Evolutionary conservation across 2,888 invertebrate species (phyloP), one percentile per base, ranked within the genome.

Genomic region (Lottia scabra): DNA sequence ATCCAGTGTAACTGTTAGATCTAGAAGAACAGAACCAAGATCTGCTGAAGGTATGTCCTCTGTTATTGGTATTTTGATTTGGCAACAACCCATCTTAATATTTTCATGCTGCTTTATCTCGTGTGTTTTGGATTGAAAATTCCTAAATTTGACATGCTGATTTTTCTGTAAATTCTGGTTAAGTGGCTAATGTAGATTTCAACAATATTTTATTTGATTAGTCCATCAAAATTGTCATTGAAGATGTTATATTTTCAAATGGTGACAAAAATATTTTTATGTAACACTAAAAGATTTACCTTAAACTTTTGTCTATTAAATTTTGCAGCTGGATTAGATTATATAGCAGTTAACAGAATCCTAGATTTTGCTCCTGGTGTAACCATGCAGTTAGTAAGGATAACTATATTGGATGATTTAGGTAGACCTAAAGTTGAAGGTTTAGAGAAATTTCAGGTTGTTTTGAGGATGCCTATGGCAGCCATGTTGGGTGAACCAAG

Each of bases 391-490:
- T 85, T 83, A 3, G 78, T 89, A 8, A 72, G 81, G 23, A 84
- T 89, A 27, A 82, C 78, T 30, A 88, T 90, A 46, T 72, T 89
- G 56, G 89, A 89, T 79, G 89, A 90, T 79, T 80, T 87, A 8
- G 88, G 87, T 38, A 81, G 83, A 66, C 88, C 89, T 0, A 70
- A 76, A 2, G 75, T 89, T n/a, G 90, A 90, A 77, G 89, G 89
- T 2, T 74, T 78, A 4, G 89, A 89, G 80, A 83, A 78, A 1
- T 89, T 89, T 74, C 81, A 86, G 75, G 80, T 89, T 15, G 80
- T 87, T 12, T 83, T 90, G 43, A 80, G 84, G 2, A 83, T 84
- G 82, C 89, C 89, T 2, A 79, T 80, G 63, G 85, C 85, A 68
- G 89, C 85, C 63, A 75, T 81, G n/a, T 76, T 90, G 2, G 88